Conservation (phyloP, 2,113 vertebrate genomes). For the Erythrocercus mccallii region DNA sequence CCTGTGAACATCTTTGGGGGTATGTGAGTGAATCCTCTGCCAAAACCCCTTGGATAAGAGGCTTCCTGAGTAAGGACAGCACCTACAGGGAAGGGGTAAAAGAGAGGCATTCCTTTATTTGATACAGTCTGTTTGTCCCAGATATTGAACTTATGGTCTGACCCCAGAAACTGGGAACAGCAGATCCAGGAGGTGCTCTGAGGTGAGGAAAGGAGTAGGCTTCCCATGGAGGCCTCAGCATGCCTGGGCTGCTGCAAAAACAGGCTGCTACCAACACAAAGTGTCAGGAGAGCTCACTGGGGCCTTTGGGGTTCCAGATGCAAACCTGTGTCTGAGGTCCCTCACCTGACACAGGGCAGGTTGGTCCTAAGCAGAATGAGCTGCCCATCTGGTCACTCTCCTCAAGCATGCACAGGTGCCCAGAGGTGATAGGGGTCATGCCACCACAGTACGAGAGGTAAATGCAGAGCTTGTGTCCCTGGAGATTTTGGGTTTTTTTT, state of each 20-base stretch:
- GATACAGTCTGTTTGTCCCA: background rate
- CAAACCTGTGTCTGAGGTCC: background rate
- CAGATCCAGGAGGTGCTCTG: background rate
- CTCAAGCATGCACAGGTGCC: accelerated
- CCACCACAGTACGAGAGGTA: background rate
- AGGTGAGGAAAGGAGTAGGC: background rate
- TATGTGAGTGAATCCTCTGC: background rate
- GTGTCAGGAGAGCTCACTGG: accelerated
- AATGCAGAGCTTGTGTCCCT: background rate
- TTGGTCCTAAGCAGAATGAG: background rate
- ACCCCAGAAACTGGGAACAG: accelerated
- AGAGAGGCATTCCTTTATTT: background rate
- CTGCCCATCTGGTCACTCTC: background rate
- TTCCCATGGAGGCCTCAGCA: background rate
- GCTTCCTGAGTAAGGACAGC: background rate
- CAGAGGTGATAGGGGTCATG: background rate
- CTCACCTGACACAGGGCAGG: accelerated
- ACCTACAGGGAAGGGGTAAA: background rate
- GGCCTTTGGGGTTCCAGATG: background rate
- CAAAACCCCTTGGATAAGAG: background rate
- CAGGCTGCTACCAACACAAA: accelerated
- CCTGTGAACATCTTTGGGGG: background rate
- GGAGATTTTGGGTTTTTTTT: accelerated
- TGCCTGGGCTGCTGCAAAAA: accelerated
- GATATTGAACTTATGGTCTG: background rate